Base-by-base conservation (phyloP, 2,888 invertebrate genomes). In the Sinopyrophorus schimmeli region DNA sequence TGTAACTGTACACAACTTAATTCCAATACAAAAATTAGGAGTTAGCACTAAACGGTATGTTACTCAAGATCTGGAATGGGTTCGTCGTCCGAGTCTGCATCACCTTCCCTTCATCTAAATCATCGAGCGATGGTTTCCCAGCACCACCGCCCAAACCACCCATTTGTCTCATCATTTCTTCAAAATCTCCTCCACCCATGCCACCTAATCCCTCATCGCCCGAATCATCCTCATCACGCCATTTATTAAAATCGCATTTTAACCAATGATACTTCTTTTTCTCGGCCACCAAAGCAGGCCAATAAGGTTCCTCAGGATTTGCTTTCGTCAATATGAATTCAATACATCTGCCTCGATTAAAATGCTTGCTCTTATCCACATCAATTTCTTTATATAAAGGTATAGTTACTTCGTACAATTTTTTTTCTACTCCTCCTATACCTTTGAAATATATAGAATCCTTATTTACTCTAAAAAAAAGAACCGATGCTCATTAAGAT, bases 241-340 rank as follows among this genome's bases (percentile, higher is more conserved):
- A 98, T 77, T 95, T 95, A 71, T 92, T 91, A 73, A 98, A 99
- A 72, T 98, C 97, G 64, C 95, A 88, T 79, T 96, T 97, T 63
- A 98, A 80, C 87, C 95, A 97, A 72, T 95, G 95, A 63, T 87
- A 86, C 77, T 96, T 96, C 73, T 86, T 86, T 57, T 72, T 88
- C 64, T 90, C 90, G 71, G 88, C 89, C 46, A 92, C 88, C 61
- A 96, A 77, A 58, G 87, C 79, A 40, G 92, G 87, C 96, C 96
- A 97, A 72, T 84, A 95, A 1, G 89, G 80, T 51, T 87, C 89
- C 34, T 79, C 80, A 57, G 80, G 79, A 55, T 76, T 76, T 28
- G 69, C 77, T 72, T 89, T 89, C 58, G 77, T 76, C 61, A 89
- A 80, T 58, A 87, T 73, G 74, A 88, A 80, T 78, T 89, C 88